These are phyloP conservation scores for Saccostrea glomerata DNA, from an alignment of 1,140 invertebrate genomes.

Conservation along the genomic window DNA sequence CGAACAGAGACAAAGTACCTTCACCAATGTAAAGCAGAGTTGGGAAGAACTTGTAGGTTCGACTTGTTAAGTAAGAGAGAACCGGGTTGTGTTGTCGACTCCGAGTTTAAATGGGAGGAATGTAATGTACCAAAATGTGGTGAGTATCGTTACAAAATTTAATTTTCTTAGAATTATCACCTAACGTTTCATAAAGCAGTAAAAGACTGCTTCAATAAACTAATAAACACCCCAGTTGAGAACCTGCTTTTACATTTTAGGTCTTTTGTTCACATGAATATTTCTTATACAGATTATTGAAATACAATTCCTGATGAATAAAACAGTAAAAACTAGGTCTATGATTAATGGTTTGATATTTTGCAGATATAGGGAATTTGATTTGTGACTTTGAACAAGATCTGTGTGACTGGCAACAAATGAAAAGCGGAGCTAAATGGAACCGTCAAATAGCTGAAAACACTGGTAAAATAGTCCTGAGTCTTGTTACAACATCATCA, in stretches of 20 bases:
- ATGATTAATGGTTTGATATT: not conserved
- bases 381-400: not conserved
- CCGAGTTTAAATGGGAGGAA: not conserved
- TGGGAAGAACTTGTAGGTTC: not conserved
- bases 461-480: not conserved
- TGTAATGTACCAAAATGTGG: constrained; percentile 1
- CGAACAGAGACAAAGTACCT: not conserved
- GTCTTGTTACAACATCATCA: not conserved
- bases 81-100: not conserved
- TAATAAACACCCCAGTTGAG: too few relatives aligned
- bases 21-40: not conserved
- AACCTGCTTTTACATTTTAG: too few relatives aligned
- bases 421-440: not conserved
- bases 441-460: not conserved
- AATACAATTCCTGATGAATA: too few relatives aligned
- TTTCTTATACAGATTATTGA: too few relatives aligned
- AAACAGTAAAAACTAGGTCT: too few relatives aligned
- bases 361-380: not conserved
- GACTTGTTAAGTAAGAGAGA: not conserved
- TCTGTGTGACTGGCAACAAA: not conserved
- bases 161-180: too few relatives aligned
- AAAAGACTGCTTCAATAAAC: too few relatives aligned
- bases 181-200: too few relatives aligned
- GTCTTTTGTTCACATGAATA: too few relatives aligned
- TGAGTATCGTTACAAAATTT: not conserved